Evolutionary conservation across 2,888 invertebrate species (phyloP), one percentile per base, ranked within the genome.

Genomic region (Cryptocephalus moraei): DNA sequence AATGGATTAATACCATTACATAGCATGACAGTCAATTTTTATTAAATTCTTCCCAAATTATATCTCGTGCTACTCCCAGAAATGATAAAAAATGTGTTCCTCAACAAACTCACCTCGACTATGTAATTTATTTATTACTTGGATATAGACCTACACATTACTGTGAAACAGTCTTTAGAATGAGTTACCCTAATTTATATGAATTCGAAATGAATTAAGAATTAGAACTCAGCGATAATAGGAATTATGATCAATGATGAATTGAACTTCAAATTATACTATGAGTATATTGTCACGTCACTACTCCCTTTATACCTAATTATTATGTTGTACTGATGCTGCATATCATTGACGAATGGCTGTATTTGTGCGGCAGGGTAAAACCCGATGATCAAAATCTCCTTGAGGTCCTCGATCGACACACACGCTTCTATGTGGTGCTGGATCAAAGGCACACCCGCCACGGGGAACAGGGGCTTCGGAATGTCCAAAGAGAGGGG

Each of bases 401-500:
- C 97, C 62, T 83, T 85, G 55, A 97, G 77, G 48, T 82, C 82
- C 14, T 81, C 74, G 14, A 96, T 73, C 66, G 82, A 76, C 32
- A 78, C 77, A 63, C 95, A 94, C 41, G 96, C 93, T 70, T 95
- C 93, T 44, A 99, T 93, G 64, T 96, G 94, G 67, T 99, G 97
- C 65, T 97, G 94, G 50, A 99, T 91, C 51, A 97, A 78, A 0
- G 97, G 96, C 38, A 91, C 73, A 0, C 99, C 99, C 44, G 95
- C 99, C 10, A 99, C 87, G 0, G 96, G 96, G 70, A 99, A 99
- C 11, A 99, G 69, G 0, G 97, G 97, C 69, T 99, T 99, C 0
- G 99, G 96, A n/a, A 90, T 84, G 66, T 97, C 96, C 49, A 99
- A 73, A 0, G 96, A 96, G 3, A 99, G 74, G 0, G 99, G 99